Evolutionary conservation across 1,140 invertebrate species (phyloP), one percentile per base, ranked within the genome.

Genomic region (Drosophila bocqueti): DNA sequence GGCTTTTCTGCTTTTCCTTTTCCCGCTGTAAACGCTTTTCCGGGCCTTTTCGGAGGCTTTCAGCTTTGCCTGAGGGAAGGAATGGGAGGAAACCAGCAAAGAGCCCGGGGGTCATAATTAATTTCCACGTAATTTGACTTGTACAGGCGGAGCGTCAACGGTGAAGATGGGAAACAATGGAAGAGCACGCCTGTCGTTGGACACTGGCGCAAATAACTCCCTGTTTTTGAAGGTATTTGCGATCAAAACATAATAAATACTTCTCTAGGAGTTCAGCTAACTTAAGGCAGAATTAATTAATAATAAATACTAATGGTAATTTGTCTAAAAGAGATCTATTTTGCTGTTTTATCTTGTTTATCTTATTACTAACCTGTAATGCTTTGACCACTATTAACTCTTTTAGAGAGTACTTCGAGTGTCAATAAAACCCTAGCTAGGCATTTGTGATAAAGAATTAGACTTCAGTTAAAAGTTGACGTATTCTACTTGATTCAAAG

Each of bases 91-190:
- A 49, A 8, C 15, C 15, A 9, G 34, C 10, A 55, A 38, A 46
- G 40, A 59, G 34, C 34, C 52, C 34, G 49, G 42, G 66, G 61
- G 36, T 75, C 66, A 86, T 86, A 87, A 86, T 86, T 86, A 76
- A 83, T 86, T 86, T 86, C 83, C 83, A 87, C 79, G 76, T 83
- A 87, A 86, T 86, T 86, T 87, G 83, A 86, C 76, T 83, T 87
- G 79, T 67, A 79, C 83, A 79, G 75, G 79, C 83, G 79, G 69
- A 64, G 55, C 40, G 29, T 36, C 54, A 45, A 52, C 24, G 46
- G 10, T 24, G 24, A 50, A 47, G 40, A 47, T 36, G 29, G 29
- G 29, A 29, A 29, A 8, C 7, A 29, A 29, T 29, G 26, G 26
- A 29, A 24, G 24, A 24, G 24, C 24, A 24, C 24, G 24, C 24